Percentiles rank a stretch among this genome's conserved stretches.
Conservation (phyloP, 2,113 vertebrate genomes). For the Neomonachus schauinslandi region DNA sequence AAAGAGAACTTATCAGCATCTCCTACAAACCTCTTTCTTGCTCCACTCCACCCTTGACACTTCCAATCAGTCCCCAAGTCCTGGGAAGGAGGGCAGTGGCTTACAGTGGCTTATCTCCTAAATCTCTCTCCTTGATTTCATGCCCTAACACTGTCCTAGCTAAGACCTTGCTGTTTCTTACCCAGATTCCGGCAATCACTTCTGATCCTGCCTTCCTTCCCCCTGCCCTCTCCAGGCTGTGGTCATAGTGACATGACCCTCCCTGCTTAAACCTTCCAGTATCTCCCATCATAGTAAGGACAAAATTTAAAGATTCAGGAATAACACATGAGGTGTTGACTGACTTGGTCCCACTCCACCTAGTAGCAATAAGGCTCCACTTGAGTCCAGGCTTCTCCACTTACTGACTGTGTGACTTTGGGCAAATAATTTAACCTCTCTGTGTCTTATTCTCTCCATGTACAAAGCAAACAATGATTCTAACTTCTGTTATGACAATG, state of each 20-base stretch:
- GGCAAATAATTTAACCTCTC: neutral
- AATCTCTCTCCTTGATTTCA: neutral
- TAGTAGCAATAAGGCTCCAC: neutral
- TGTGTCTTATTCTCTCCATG: neutral
- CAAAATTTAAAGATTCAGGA: neutral
- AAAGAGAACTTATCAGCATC: neutral
- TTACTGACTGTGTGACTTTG: neutral
- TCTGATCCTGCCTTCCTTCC: neutral
- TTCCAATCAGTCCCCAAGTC: neutral
- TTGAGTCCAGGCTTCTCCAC: neutral
- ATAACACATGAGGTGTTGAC: neutral
- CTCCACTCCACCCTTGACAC: neutral
- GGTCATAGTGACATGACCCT: neutral
- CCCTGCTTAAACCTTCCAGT: neutral
- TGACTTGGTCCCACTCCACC: neutral
- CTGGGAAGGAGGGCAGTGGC: neutral
- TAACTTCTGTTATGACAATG: neutral
- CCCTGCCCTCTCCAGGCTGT: neutral
- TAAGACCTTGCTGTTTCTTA: neutral
- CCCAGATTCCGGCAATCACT: neutral
- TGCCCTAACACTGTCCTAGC: neutral
- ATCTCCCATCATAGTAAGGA: too few relatives aligned
- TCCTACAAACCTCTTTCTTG: neutral
- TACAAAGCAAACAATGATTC: neutral
- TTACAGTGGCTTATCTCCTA: neutral